Conservation (phyloP, 2,797 vertebrate species). For the Anniella stebbinsi region DNA sequence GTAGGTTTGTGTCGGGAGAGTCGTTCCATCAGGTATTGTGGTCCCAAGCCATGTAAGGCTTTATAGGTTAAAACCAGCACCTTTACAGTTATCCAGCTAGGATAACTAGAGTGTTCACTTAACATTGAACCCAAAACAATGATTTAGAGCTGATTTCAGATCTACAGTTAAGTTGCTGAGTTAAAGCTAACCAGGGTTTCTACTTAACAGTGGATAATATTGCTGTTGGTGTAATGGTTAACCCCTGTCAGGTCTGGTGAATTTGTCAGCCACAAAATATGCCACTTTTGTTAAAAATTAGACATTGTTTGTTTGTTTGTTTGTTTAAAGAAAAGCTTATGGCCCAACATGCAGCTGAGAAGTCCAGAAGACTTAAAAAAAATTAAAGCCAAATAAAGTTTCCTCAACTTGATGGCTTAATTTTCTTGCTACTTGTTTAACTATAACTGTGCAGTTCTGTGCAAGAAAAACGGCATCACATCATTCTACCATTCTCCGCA, state of each 20-base stretch:
- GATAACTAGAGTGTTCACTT: neutral
- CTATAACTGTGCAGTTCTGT: conserved; percentile 9
- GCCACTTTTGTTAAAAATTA: neutral
- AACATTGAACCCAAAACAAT: neutral
- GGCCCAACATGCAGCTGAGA: neutral
- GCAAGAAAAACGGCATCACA: neutral
- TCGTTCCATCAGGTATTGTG: no score
- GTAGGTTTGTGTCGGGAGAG: no score
- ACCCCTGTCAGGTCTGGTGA: neutral
- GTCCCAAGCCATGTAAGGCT: no score
- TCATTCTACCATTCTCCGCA: neutral
- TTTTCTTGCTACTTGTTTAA: conserved; percentile 7
- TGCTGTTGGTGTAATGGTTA: neutral
- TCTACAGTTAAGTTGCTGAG: neutral
- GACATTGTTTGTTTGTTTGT: neutral
- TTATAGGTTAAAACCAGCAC: no score
- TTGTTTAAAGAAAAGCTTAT: neutral
- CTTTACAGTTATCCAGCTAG: no score
- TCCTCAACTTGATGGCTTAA: conserved; percentile 20
- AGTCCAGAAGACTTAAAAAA: neutral
- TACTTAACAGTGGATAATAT: neutral
- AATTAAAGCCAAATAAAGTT: neutral
- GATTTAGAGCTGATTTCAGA: neutral
- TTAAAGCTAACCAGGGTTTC: neutral
- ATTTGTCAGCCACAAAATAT: neutral